These are phyloP conservation scores for Microtus agrestis DNA, from an alignment of 2,797 vertebrate genomes.

Conservation along the genomic window DNA sequence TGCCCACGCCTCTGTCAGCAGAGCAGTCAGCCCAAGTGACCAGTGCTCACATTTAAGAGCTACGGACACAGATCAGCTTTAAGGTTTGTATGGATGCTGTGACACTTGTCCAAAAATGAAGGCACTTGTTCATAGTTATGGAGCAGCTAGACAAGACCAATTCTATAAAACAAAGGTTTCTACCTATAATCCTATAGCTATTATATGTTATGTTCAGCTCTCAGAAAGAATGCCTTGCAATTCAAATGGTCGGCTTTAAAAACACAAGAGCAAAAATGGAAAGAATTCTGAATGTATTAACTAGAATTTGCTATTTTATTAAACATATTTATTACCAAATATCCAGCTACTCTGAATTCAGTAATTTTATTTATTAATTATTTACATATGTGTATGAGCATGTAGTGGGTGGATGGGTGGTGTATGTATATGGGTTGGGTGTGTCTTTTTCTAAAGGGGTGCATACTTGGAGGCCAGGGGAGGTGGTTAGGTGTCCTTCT, in stretches of 20 bases:
- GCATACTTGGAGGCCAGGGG: background rate
- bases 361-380: background rate
- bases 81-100: background rate
- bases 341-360: background rate
- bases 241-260: background rate
- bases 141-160: background rate
- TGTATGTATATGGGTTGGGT: background rate
- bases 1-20: background rate
- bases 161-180: background rate
- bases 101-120: background rate
- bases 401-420: background rate
- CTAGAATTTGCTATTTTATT: slow-evolving; percentile 22
- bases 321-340: background rate
- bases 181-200: background rate
- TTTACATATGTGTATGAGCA: background rate
- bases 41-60: background rate
- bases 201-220: background rate
- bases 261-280: background rate
- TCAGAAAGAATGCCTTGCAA: background rate
- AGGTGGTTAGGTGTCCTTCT: background rate
- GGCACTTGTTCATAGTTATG: background rate
- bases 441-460: background rate
- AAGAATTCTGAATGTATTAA: background rate
- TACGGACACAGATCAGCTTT: background rate
- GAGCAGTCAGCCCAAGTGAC: background rate